These are phyloP conservation scores for Diploptera punctata DNA, from an alignment of 2,888 invertebrate genomes.

Conservation along the genomic window DNA sequence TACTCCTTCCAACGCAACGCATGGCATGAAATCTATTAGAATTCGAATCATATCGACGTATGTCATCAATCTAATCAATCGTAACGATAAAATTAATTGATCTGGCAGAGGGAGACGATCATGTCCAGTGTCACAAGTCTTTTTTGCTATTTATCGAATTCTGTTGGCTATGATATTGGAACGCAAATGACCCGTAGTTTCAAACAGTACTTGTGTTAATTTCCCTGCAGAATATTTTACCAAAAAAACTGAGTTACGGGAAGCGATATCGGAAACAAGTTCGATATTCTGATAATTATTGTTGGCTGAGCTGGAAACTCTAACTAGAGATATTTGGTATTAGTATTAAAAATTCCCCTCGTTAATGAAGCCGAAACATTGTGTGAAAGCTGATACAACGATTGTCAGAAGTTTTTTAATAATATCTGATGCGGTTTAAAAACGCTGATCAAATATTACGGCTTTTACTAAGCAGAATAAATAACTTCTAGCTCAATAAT, in stretches of 20 bases:
- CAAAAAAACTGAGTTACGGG: not conserved
- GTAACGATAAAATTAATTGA: too few relatives aligned
- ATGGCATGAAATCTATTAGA: too few relatives aligned
- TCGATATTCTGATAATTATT: slow-evolving; percentile 7
- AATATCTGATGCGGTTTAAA: too few relatives aligned
- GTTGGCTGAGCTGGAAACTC: not conserved
- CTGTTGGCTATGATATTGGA: not conserved
- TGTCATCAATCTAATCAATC: too few relatives aligned
- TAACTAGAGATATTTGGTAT: not conserved
- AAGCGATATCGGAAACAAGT: not conserved
- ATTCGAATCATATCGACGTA: too few relatives aligned
- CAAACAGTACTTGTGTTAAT: slow-evolving; percentile 1
- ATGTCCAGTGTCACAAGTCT: too few relatives aligned
- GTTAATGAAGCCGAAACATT: not conserved
- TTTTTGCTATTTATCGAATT: slow-evolving; percentile 10
- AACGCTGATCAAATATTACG: too few relatives aligned
- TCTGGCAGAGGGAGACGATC: too few relatives aligned
- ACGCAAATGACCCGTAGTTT: slow-evolving; percentile 5
- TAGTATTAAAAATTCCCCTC: not conserved
- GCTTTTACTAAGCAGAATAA: too few relatives aligned
- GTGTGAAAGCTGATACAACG: not conserved
- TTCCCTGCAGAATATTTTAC: slow-evolving; percentile 16
- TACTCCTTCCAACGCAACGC: too few relatives aligned
- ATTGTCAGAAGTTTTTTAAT: too few relatives aligned
- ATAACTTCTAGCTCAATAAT: too few relatives aligned